Base-by-base conservation (phyloP, 2,797 vertebrate species). In the Onychomys arenicola region DNA sequence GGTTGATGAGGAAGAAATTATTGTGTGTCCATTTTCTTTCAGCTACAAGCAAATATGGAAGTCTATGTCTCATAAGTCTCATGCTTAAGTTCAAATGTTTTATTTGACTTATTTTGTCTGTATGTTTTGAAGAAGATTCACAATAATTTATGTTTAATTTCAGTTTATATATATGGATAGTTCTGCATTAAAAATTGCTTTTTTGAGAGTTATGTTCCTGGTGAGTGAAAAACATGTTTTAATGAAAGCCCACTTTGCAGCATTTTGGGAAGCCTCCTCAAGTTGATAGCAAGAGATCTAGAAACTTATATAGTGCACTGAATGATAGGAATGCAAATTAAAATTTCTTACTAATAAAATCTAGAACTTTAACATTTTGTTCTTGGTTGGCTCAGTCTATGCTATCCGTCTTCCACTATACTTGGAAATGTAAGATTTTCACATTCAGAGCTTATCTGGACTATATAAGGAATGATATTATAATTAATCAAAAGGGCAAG, bases 31-130 rank as follows among this genome's bases (percentile, higher is more conserved):
- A 19, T 81, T 76, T 19, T 9, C 13, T 85, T 82, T 63, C n/a
- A 34, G 4, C 78, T 77, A 16, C 37, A 69, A 93, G n/a, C 8
- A 55, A 80, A 37, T 75, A 89, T 91, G 49, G 55, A 55, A 37
- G 14, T 81, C 69, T 11, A 37, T 1, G 6, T 23, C 32, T 46
- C 25, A 7, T 11, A 13, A 25, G 2, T 84, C 40, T 90, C 17
- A 52, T 59, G 12, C 46, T 76, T 82, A 57, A 67, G 40, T 16
- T 96, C 94, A 29, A 73, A 73, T 85, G 16, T 92, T 76, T 90
- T 37, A 32, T 57, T 91, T 49, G 71, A 81, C 67, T 93, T 55
- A 86, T 63, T 95, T 77, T 93, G 16, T 91, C 85, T 86, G 13
- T 63, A 32, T 71, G 19, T 93, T 93, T 95, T 91, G 49, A 81